Evolutionary conservation across 1,140 invertebrate genomes (phyloP).

Genomic region (Parasteatoda tepidariorum): DNA sequence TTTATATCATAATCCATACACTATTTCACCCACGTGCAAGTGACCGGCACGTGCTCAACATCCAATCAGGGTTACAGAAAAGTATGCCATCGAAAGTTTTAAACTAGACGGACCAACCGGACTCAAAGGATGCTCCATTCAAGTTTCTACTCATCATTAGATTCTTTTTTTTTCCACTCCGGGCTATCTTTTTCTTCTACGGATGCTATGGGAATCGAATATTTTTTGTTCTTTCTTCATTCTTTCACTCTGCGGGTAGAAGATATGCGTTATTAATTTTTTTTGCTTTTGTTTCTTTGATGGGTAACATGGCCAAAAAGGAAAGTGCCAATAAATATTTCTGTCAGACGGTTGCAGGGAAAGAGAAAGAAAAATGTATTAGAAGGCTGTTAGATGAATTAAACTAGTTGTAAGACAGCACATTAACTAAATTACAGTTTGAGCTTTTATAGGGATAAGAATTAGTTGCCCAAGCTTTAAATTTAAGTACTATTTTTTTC

Average conservation of each 20-base stretch:
- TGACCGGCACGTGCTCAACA: slow-evolving; percentile 6
- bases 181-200: background rate
- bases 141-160: background rate
- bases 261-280: background rate
- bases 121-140: slow-evolving; percentile 17
- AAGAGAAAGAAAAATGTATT: background rate
- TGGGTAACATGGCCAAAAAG: background rate
- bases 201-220: background rate
- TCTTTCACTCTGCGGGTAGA: background rate
- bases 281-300: background rate
- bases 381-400: too few relatives aligned
- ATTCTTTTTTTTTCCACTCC: background rate
- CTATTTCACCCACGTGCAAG: slow-evolving; percentile 21
- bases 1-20: slow-evolving; percentile 28
- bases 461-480: too few relatives aligned
- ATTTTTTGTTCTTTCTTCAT: background rate
- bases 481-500: too few relatives aligned
- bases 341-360: background rate
- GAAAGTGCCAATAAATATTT: background rate
- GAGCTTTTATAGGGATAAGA: too few relatives aligned
- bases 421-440: too few relatives aligned
- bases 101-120: slow-evolving; percentile 4
- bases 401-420: too few relatives aligned
- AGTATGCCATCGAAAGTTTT: slow-evolving; percentile 46
- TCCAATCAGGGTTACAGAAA: slow-evolving; percentile 25